These are phyloP conservation scores for Philhelius pedissequus DNA, from an alignment of 2,888 invertebrate species.

Conservation along the genomic window DNA sequence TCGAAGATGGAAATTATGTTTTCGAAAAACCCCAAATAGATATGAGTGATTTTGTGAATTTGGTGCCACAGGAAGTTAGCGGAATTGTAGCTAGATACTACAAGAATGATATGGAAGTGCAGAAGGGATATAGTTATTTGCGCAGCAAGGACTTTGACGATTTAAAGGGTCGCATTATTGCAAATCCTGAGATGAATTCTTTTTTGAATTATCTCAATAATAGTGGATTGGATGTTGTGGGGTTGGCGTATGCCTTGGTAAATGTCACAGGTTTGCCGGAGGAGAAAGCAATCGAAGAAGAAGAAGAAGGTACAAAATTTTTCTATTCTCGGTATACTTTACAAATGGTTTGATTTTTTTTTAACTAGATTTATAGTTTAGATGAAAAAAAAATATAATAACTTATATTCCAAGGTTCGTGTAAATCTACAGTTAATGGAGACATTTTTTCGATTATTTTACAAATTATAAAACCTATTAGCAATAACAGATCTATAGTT, in stretches of 20 bases:
- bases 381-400: too few relatives aligned
- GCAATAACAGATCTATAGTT: too few relatives aligned
- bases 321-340: too few relatives aligned
- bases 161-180: conserved; percentile 72
- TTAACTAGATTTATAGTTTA: too few relatives aligned
- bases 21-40: conserved; percentile 69
- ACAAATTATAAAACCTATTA: too few relatives aligned
- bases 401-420: too few relatives aligned
- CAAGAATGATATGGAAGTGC: conserved; percentile 75
- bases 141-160: conserved; percentile 72
- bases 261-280: conserved; percentile 70
- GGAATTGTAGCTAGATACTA: conserved; percentile 74
- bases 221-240: conserved; percentile 75
- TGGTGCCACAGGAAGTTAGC: conserved; percentile 76
- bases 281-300: conserved; percentile 12
- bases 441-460: too few relatives aligned
- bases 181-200: conserved; percentile 74
- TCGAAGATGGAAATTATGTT: conserved; percentile 22
- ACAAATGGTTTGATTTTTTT: too few relatives aligned
- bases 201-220: conserved; percentile 75
- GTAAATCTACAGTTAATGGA: too few relatives aligned
- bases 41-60: conserved; percentile 75
- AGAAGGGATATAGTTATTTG: conserved; percentile 74
- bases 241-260: conserved; percentile 71
- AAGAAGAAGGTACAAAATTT: not conserved